Evolutionary conservation across 2,888 invertebrate genomes (phyloP), one percentile per base, ranked within the genome.

Genomic region (Altica lythri): DNA sequence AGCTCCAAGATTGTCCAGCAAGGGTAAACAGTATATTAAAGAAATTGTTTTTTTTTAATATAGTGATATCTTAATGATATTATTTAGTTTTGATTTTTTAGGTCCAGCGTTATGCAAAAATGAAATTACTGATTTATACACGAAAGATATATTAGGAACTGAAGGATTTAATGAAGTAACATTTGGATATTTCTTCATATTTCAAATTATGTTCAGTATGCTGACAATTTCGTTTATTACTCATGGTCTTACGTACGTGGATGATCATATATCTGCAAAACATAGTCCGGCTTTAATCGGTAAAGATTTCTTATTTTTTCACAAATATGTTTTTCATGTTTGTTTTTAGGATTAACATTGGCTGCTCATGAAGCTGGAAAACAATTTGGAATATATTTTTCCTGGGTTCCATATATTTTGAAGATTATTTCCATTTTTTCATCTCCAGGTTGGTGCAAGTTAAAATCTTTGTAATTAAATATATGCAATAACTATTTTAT

Each of bases 241-340:
- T 0, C 76, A 83, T 12, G 84, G 84, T 4, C 71, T 85, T 13
- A 79, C 81, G 2, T 85, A 84, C 62, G 73, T 85, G 5, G 85
- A 85, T 56, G 85, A 85, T 61, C 84, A 85, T 65, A 79, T 81
- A 0, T 74, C 77, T 16, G 77, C 75, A 13, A 73, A 77, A 43
- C 77, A 81, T 38, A 78, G 80, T 54, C 77, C 83, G 1, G 75
- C 77, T 1, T 76, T 76, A 19, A 74, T 81, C 53, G 79, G 77
- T 75, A 64, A 62, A n/a, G n/a, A n/a, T n/a, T n/a, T n/a, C n/a
- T n/a, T n/a, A n/a, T n/a, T n/a, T n/a, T n/a, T n/a, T n/a, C n/a
- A n/a, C n/a, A n/a, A n/a, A n/a, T n/a, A n/a, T n/a, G n/a, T n/a
- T n/a, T 17, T 12, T 19, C 19, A 16, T 29, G 2, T 43, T 38